These are phyloP conservation scores for Illadopsis cleaveri DNA, from an alignment of 2,113 vertebrate species.

Conservation along the genomic window DNA sequence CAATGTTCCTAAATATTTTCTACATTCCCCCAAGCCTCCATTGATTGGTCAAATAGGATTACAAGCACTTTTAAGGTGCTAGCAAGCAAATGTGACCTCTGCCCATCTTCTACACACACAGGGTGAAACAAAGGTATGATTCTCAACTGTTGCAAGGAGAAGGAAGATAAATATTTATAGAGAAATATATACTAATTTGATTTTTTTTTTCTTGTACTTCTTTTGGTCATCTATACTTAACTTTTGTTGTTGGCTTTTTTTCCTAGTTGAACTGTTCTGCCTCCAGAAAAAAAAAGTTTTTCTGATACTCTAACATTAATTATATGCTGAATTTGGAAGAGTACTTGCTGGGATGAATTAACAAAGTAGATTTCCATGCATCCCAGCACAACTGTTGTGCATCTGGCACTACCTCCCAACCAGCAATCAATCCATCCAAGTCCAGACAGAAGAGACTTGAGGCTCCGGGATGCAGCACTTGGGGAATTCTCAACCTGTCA, in stretches of 20 bases:
- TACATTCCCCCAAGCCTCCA: accelerated
- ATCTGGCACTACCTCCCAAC: neutral
- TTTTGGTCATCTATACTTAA: neutral
- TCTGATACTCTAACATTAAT: neutral
- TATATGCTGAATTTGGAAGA: neutral
- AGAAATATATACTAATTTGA: neutral
- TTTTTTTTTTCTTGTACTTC: neutral
- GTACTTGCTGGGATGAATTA: neutral
- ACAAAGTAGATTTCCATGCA: neutral
- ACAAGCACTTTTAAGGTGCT: neutral
- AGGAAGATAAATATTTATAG: neutral
- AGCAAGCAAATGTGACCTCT: neutral
- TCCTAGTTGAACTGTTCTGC: neutral
- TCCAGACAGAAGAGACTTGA: neutral
- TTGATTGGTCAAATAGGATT: neutral
- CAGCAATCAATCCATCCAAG: neutral
- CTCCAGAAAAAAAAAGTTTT: neutral
- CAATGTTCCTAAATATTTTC: neutral
- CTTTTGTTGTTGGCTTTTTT: neutral
- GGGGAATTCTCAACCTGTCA: neutral
- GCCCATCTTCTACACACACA: neutral
- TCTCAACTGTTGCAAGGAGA: neutral
- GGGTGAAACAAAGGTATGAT: neutral
- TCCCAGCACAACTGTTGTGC: neutral
- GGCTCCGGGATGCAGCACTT: neutral